Percentiles rank a stretch among this genome's conserved stretches.
These are phyloP conservation scores for Brachionus rubens DNA, from an alignment of 1,140 invertebrate genomes.

Conservation along the genomic window DNA sequence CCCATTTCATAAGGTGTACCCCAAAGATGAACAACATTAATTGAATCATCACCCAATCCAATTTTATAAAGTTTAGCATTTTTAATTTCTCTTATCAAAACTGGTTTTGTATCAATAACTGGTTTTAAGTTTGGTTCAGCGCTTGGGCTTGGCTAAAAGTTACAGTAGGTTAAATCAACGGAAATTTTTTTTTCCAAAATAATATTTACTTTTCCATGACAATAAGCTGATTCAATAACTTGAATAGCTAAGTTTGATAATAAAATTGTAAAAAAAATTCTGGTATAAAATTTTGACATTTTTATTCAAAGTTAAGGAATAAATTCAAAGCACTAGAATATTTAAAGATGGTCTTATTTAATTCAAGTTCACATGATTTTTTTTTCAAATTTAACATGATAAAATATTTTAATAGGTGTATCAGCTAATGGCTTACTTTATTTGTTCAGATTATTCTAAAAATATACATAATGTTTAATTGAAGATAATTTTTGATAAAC, in stretches of 20 bases:
- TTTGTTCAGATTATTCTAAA: too few species aligned
- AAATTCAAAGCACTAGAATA: too few species aligned
- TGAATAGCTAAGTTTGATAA: background rate
- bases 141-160: constrained; percentile 49
- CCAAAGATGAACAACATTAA: constrained; percentile 52
- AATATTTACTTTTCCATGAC: constrained; percentile 31
- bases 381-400: too few species aligned
- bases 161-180: background rate
- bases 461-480: too few species aligned
- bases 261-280: background rate
- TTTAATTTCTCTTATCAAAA: constrained; percentile 48
- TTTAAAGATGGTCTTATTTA: too few species aligned
- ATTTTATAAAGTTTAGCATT: constrained; percentile 51
- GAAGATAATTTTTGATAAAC: too few species aligned
- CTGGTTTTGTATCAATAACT: constrained; percentile 48
- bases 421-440: too few species aligned
- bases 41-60: constrained; percentile 50
- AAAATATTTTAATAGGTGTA: too few species aligned
- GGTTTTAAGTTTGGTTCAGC: constrained; percentile 51
- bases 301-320: too few species aligned
- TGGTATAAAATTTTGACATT: background rate
- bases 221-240: background rate
- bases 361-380: too few species aligned
- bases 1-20: constrained; percentile 53
- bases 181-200: too few species aligned